phyloP scores from a whole-genome alignment of 2,888 invertebrate genomes.

The Trachelus iudaicus region DNA sequence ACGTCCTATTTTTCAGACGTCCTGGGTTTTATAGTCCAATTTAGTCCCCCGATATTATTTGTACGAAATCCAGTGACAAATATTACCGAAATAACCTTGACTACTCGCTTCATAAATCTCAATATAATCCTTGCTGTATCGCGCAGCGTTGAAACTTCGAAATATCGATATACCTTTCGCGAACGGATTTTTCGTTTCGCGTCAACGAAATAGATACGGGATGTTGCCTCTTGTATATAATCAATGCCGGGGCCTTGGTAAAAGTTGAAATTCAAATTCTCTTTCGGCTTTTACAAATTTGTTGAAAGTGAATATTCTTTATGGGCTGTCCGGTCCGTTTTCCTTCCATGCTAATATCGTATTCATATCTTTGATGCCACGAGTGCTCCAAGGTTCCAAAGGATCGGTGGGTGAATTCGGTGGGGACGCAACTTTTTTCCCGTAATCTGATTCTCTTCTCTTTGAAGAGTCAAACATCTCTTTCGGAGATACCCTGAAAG shows the following conservation, averaged over 20 bases:
- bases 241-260: not conserved
- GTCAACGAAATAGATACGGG: not conserved
- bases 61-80: not conserved
- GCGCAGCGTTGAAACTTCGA: not conserved
- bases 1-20: not conserved
- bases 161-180: not conserved
- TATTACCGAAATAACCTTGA: not conserved
- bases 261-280: not conserved
- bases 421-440: constrained; percentile 41
- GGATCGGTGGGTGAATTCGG: constrained; percentile 72
- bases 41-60: not conserved
- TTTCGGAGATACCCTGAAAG: constrained; percentile 67
- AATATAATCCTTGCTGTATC: not conserved
- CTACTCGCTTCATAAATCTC: not conserved
- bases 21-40: not conserved
- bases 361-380: constrained; percentile 77
- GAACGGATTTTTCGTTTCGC: not conserved
- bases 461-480: constrained; percentile 44
- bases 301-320: constrained; percentile 31
- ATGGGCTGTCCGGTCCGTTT: constrained; percentile 68
- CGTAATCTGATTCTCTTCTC: constrained; percentile 57
- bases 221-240: not conserved
- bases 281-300: not conserved
- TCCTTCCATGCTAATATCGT: constrained; percentile 75
- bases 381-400: constrained; percentile 79